Percentiles rank a stretch among this genome's conserved stretches.
Evolutionary conservation across 2,113 vertebrate species (phyloP).

Genomic region (Gymnogyps californianus): DNA sequence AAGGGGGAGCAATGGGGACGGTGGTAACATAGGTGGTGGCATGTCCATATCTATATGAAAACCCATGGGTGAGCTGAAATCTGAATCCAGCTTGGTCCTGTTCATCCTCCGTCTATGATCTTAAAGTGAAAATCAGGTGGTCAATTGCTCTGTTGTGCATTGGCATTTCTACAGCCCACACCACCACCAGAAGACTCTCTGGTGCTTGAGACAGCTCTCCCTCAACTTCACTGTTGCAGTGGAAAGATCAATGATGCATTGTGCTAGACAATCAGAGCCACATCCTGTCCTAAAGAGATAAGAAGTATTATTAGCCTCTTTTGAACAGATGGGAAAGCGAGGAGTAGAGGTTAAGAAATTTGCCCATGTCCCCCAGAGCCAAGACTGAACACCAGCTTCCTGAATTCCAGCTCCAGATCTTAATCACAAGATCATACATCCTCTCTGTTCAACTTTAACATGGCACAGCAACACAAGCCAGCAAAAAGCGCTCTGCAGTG

Average conservation of each 20-base stretch:
- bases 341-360: neutral
- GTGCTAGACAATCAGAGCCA: neutral
- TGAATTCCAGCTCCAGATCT: neutral
- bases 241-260: neutral
- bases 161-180: neutral
- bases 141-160: neutral
- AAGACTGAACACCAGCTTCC: neutral
- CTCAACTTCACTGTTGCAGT: neutral
- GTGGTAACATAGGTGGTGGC: neutral
- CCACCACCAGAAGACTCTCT: neutral
- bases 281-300: neutral
- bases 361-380: neutral
- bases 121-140: neutral
- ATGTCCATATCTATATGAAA: neutral
- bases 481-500: neutral
- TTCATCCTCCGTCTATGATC: neutral
- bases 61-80: neutral
- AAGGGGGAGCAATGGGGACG: neutral
- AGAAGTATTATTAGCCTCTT: neutral
- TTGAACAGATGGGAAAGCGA: neutral
- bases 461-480: neutral
- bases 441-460: neutral
- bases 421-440: neutral
- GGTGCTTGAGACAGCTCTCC: neutral
- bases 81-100: neutral